Percentiles rank a stretch among this genome's conserved stretches.
Conservation (phyloP, 1,140 invertebrate species). For the Papilio xuthus region DNA sequence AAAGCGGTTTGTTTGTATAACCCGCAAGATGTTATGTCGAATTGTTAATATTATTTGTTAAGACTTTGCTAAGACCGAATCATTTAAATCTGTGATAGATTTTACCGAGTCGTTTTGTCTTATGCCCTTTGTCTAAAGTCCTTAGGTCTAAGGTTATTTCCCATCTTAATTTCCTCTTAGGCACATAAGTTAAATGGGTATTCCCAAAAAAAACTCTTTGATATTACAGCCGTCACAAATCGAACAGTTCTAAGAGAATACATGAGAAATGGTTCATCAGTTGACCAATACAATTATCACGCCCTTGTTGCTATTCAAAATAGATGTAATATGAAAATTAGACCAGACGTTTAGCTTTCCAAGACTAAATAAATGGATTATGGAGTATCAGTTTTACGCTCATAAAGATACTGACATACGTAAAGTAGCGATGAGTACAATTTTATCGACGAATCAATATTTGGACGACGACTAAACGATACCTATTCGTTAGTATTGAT, state of each 20-base stretch:
- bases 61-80: neutral
- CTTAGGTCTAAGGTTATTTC: no score
- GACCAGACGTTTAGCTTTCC: neutral
- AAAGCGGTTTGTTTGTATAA: neutral
- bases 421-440: neutral
- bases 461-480: neutral
- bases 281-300: no score
- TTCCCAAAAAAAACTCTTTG: no score
- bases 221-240: no score
- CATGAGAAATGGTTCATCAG: no score
- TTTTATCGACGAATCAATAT: neutral
- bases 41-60: neutral
- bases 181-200: no score
- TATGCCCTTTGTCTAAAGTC: no score
- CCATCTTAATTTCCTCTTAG: no score
- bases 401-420: neutral
- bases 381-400: neutral
- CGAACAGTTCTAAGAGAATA: no score
- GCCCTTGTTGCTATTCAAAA: no score
- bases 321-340: neutral
- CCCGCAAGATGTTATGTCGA: conserved; percentile 1
- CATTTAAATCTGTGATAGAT: no score
- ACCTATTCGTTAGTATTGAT: neutral
- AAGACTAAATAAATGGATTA: neutral
- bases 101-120: no score